Conservation (phyloP, 2,888 invertebrate genomes). For the Drosophila mercatorum region DNA sequence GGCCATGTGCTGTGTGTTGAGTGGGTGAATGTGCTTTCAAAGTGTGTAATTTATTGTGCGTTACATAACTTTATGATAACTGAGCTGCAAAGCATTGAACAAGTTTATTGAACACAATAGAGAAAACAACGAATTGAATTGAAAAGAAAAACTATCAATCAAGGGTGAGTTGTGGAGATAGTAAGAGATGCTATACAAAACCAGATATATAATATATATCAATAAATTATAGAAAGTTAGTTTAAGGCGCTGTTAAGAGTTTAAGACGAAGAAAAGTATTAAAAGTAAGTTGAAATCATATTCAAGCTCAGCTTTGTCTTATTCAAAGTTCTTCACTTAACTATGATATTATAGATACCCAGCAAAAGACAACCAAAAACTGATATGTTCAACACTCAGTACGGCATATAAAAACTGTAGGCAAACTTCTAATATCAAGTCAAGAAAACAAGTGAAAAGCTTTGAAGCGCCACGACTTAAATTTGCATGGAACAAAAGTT, state of each 20-base stretch:
- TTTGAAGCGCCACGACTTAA: conserved; percentile 9
- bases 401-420: no score
- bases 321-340: no score
- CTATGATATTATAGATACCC: no score
- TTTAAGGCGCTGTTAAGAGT: not conserved
- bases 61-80: conserved; percentile 76
- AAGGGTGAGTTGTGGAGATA: not conserved
- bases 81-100: conserved; percentile 24
- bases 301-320: no score
- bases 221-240: not conserved
- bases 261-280: no score
- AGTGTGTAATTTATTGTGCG: conserved; percentile 78
- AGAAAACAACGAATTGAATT: conserved; percentile 28
- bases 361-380: not conserved
- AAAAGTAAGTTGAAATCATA: not conserved
- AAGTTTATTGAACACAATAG: conserved; percentile 46
- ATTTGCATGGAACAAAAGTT: conserved; percentile 32
- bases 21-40: conserved; percentile 67
- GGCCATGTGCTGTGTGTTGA: conserved; percentile 35
- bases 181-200: not conserved
- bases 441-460: not conserved
- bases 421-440: not conserved
- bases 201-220: no score
- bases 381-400: not conserved
- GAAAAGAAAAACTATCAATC: conserved; percentile 43